Base-by-base conservation (phyloP, 2,888 invertebrate genomes). In the Cybosia mesomella region DNA sequence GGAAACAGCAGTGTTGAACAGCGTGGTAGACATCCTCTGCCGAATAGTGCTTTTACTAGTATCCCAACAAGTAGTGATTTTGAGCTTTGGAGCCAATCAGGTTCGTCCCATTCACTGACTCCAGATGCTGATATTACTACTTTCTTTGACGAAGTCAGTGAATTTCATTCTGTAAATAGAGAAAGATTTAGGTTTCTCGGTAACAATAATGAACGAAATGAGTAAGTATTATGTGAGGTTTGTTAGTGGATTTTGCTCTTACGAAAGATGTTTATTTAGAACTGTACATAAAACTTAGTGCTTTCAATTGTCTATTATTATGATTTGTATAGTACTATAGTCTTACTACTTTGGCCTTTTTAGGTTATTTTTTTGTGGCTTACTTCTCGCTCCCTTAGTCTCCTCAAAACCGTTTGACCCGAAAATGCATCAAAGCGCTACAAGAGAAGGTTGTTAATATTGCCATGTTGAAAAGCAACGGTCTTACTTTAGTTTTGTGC, bases 51-150 rank as follows among this genome's bases (percentile, higher is more conserved):
- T 10, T 80, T 75, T 54, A 64, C 67, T 24, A 73, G 61, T 43
- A 70, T 77, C 62, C 77, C 79, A 10, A 74, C 80, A 11, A 81
- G 84, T 72, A 83, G 69, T 58, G 86, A 87, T 43, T 85, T 82
- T 63, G 86, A 89, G 7, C 64, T 73, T 86, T 89, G 71, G 73
- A 60, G 68, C 77, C 74, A 39, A 66, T 49, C 66, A 32, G 34
- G n/a, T 54, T 66, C 68, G 67, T 28, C 60, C 7, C 57, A 32
- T 57, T 63, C 74, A 36, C 60, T 58, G 7, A 53, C 69, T 58
- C 49, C 55, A 15, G 71, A 58, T 64, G 32, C 34, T 28, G 73
- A 76, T 22, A 64, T 75, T 22, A 65, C 73, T 11, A 57, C 65
- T 54, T 73, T 72, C 36, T 64, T 73, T 60, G 64, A 69, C 9